phyloP scores from a whole-genome alignment of 2,113 vertebrate species.

The Theristicus caerulescens region DNA sequence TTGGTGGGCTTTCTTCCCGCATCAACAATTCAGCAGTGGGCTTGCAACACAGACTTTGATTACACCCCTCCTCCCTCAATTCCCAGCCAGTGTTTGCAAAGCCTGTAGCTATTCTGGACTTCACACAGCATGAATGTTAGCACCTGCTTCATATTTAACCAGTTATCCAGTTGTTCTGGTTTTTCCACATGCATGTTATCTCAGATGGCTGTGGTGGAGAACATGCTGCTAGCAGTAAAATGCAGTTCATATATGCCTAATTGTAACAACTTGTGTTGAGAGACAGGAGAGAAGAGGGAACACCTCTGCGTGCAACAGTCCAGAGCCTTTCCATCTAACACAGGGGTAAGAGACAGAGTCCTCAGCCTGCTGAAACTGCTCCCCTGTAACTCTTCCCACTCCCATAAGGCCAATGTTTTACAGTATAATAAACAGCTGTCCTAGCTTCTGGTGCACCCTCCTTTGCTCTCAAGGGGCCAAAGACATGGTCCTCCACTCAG shows the following conservation, averaged over 20 bases:
- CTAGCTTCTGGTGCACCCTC: neutral
- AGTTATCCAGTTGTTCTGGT: neutral
- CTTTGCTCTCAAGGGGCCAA: neutral
- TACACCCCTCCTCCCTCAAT: neutral
- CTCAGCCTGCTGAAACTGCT: neutral
- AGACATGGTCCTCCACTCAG: neutral
- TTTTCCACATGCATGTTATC: neutral
- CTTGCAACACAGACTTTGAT: neutral
- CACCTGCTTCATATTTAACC: neutral
- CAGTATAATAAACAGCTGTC: neutral
- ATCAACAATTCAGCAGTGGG: neutral
- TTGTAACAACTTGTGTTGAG: neutral
- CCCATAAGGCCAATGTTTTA: neutral
- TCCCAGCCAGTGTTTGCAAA: neutral
- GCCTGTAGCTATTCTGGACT: neutral
- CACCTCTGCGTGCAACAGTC: neutral
- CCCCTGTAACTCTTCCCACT: neutral
- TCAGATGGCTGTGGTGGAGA: neutral
- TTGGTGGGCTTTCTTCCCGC: neutral
- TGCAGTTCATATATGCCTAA: neutral
- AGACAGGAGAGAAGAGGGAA: neutral
- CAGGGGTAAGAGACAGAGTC: neutral
- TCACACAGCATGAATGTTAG: neutral
- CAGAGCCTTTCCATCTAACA: neutral
- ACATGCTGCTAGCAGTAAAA: neutral